phyloP scores from a whole-genome alignment of 2,888 invertebrate genomes.

The Coelinius sp. region DNA sequence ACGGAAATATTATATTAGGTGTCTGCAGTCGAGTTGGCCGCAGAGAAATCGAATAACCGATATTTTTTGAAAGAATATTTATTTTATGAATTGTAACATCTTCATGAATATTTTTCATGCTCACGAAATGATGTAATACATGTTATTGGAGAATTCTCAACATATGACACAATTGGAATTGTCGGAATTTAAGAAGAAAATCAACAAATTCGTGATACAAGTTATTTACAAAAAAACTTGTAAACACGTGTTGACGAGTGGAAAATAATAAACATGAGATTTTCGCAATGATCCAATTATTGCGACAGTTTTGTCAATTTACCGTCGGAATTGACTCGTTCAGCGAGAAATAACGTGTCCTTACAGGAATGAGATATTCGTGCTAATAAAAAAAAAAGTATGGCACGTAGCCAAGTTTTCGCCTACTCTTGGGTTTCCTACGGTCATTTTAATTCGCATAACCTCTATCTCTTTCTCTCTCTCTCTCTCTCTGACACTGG shows the following conservation, averaged over 20 bases:
- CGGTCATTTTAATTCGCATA: not conserved
- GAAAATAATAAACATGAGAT: not conserved
- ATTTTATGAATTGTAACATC: too few species aligned
- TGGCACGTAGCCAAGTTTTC: not conserved
- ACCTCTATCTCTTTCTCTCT: not conserved
- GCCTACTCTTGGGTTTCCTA: not conserved
- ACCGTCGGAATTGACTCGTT: not conserved
- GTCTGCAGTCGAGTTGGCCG: not conserved
- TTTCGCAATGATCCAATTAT: not conserved
- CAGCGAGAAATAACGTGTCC: not conserved
- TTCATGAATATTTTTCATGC: too few species aligned
- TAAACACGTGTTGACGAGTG: too few species aligned
- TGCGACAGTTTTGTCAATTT: not conserved
- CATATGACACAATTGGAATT: too few species aligned
- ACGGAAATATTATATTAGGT: conserved; percentile 36
- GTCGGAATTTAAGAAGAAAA: too few species aligned
- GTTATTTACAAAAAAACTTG: too few species aligned
- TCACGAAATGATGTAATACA: too few species aligned
- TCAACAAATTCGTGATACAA: too few species aligned
- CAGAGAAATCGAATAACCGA: conserved; percentile 13
- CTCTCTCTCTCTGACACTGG: not conserved
- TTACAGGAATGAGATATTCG: not conserved
- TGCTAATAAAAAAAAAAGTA: not conserved
- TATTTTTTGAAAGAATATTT: too few species aligned
- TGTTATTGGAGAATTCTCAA: too few species aligned